Evolutionary conservation across 2,797 vertebrate species (phyloP), one percentile per base, ranked within the genome.

Genomic region (Loriculus beryllinus): DNA sequence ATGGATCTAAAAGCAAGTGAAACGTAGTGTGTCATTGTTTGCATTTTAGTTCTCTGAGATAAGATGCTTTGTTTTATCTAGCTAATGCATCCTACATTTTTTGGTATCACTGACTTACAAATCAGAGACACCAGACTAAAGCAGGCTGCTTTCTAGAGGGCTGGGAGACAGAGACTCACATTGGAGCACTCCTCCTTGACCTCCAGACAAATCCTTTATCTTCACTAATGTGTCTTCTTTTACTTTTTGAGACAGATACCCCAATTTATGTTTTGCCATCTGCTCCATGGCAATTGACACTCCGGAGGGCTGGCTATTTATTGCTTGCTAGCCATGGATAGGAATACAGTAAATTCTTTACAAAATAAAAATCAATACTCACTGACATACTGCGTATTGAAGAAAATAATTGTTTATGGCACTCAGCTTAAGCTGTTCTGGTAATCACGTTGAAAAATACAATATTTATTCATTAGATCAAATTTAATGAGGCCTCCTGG

Each of bases 381-480:
- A 98, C 98, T 99, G 98, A 99, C 98, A 98, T 98, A 98, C 98
- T 98, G 98, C 98, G 98, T 99, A 99, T 99, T 99, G 99, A 99
- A 98, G 98, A 98, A 99, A 99, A 99, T 99, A 99, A 99, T 99
- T 99, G 99, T 99, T 99, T 99, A 99, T 99, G 99, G 99, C 99
- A 98, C 98, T 99, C 98, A 98, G 99, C 99, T 99, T 99, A 99
- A 99, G 99, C 99, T 99, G 99, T 99, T 99, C 99, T 99, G 98
- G 98, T 99, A 99, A 99, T 99, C 99, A 99, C 98, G 98, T 99
- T 99, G 99, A 99, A 99, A 99, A 99, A 99, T 99, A 99, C 99
- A 99, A 99, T 99, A 99, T 99, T 99, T 99, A 99, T 99, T 99
- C 99, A 99, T 99, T 99, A 99, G 99, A 99, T 99, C 99, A 99